Conservation (phyloP, 2,797 vertebrate species). For the Prunella strophiata region DNA sequence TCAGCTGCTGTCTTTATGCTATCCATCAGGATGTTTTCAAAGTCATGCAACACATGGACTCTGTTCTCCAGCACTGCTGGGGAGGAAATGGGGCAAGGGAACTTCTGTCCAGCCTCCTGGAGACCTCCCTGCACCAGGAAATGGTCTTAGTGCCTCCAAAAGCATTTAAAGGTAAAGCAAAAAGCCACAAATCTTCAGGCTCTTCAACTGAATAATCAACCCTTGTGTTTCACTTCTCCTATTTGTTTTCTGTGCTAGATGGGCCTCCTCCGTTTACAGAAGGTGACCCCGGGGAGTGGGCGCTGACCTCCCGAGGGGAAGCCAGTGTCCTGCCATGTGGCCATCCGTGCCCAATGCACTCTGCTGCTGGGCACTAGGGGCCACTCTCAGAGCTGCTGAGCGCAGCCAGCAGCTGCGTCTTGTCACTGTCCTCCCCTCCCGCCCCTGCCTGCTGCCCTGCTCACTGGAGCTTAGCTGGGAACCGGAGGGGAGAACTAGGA, state of each 20-base stretch:
- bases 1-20: neutral
- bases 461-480: constrained; percentile 48
- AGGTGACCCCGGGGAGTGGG: neutral
- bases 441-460: neutral
- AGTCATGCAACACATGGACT: neutral
- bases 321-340: neutral
- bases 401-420: constrained; percentile 26
- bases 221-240: neutral
- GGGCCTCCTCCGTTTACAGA: neutral
- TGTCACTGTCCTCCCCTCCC: constrained; percentile 28
- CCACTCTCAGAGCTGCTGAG: constrained; percentile 34
- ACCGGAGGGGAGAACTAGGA: neutral
- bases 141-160: neutral
- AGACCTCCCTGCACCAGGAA: neutral
- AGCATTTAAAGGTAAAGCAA: neutral
- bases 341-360: fast-evolving
- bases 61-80: neutral
- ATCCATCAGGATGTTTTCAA: neutral
- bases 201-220: neutral
- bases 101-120: neutral
- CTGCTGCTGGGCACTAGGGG: constrained; percentile 15
- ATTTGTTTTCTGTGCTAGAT: neutral
- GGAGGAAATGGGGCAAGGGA: neutral
- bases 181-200: neutral
- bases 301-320: neutral